Base-by-base conservation (phyloP, 2,888 invertebrate species). In the Ophraella communa region DNA sequence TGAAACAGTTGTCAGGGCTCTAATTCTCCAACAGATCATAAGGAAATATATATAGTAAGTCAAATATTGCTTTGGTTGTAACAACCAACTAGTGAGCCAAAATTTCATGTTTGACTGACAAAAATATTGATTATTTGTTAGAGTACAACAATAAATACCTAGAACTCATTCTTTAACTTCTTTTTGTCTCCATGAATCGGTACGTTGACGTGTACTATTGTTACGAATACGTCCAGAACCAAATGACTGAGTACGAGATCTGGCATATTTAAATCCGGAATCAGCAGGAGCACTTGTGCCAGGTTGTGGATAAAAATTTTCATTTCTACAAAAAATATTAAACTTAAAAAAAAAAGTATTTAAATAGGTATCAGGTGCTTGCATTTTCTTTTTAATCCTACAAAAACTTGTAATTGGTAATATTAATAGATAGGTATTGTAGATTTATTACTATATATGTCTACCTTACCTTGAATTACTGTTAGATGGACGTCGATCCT, bases 251-350 rank as follows among this genome's bases (percentile, higher is more conserved):
- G 81, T 80, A 62, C 82, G 80, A 66, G 74, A 74, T 66, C 81
- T 73, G 54, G 76, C 72, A 44, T 73, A 74, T 58, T 76, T 77
- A 66, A 77, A 78, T 21, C 78, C 76, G 44, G 76, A 77, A 44
- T 77, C 75, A 21, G 80, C 79, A 23, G 82, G 81, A 45, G 81
- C 81, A 71, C 82, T 81, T n/a, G 80, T 80, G 42, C 81, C 81
- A 21, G 81, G 77, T 73, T 80, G 79, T 53, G 77, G 75, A 68
- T 72, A 71, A 14, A 64, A 71, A 64, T 75, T 71, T 42, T 75
- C 76, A 66, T 57, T 62, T 64, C 77, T 76, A 67, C 5, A 70
- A 69, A 61, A 54, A 59, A 69, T 47, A 42, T 8, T 2, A 20
- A 4, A 14, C 21, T 23, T 7, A 24, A 33, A 17, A 55, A 39